Evolutionary conservation across 1,140 invertebrate genomes (phyloP), one percentile per base, ranked within the genome.

Genomic region (Formica selysi): DNA sequence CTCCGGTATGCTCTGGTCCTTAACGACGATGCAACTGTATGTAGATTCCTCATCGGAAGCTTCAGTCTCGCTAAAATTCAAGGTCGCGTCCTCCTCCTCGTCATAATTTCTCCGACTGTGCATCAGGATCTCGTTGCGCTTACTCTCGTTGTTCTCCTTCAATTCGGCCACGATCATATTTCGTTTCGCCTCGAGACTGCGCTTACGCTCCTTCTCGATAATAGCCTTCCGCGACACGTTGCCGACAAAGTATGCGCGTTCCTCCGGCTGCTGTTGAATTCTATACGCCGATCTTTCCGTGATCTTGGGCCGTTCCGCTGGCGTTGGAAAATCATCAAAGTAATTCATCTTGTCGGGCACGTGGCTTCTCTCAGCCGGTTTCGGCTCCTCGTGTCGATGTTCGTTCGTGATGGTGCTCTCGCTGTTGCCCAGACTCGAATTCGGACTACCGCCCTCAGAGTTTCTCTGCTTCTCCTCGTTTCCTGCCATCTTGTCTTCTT

Each of bases 1-100:
- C 95, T 96, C 94, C 93, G 95, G 73, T 16, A 94, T 91, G 16
- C 94, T 87, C 88, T 95, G 90, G 85, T 95, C 93, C 92, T 96
- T 93, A 81, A 96, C 92, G 70, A 95, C 92, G 71, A 95, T 94
- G 89, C 96, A 96, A 76, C 96, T 96, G 86, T 96, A 96, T 68
- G 96, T 96, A 29, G 96, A 96, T 86, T 97, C 97, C 70, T 96
- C 96, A 73, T 96, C 96, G 5, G 95, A 95, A 0, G 95, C 95
- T 89, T 97, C 96, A 0, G 93, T 95, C 81, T 95, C 95, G 2
- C 94, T 95, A 44, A 93, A 94, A 51, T 92, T 94, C 80, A 93
- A 92, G 7, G 94, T 95, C 13, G 95, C 94, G 59, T 94, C 94
- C 78, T 96, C 96, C 7, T 96, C 96, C 0, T 89, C 88, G 51